Evolutionary conservation across 2,113 vertebrate genomes (phyloP).

Genomic region (Gnathonemus longibarbis): DNA sequence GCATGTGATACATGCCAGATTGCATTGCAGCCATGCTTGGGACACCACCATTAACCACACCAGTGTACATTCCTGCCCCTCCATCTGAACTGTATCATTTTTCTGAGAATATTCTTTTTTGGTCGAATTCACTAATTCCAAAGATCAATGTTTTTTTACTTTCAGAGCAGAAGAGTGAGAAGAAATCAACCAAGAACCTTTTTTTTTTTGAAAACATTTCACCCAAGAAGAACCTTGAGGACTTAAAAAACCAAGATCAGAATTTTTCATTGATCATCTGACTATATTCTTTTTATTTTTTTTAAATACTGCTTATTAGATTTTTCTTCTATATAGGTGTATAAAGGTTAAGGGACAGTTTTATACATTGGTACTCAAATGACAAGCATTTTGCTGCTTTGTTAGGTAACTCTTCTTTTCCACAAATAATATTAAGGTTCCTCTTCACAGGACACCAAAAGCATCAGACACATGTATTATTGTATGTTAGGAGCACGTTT

Average conservation of each 20-base stretch:
- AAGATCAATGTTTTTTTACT: background rate
- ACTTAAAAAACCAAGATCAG: background rate
- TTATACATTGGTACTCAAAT: background rate
- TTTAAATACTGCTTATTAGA: background rate
- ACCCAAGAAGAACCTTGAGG: background rate
- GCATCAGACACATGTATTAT: background rate
- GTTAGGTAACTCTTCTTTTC: background rate
- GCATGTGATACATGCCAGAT: background rate
- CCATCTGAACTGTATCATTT: background rate
- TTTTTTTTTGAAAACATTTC: background rate
- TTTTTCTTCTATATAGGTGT: background rate
- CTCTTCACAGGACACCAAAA: background rate
- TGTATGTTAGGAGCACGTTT: background rate
- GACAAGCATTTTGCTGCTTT: background rate
- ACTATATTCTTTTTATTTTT: background rate
- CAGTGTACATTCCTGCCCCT: background rate
- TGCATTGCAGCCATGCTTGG: background rate
- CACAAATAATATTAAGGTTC: background rate
- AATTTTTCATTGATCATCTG: background rate
- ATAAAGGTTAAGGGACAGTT: background rate
- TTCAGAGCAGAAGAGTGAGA: background rate
- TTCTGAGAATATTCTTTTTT: background rate
- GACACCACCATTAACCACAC: background rate
- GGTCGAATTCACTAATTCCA: background rate
- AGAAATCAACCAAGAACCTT: background rate